Evolutionary conservation across 2,113 vertebrate species (phyloP).

Genomic region (Salvelinus alpinus): DNA sequence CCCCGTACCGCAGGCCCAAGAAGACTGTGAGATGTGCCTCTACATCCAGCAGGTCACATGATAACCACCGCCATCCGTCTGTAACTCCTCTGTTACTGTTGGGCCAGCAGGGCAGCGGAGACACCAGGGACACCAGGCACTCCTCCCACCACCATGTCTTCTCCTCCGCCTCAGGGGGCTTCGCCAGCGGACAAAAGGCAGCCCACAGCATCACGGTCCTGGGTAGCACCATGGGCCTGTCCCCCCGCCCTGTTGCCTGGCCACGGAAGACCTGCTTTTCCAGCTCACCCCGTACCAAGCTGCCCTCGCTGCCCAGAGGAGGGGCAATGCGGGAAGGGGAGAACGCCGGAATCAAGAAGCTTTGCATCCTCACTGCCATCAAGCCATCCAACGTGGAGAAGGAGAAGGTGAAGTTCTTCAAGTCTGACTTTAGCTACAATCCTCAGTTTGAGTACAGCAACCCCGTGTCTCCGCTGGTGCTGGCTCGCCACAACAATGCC

Average conservation of each 20-base stretch:
- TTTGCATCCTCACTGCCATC: conserved; percentile 87
- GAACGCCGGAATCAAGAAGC: conserved; percentile 66
- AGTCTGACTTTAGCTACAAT: conserved; percentile 84
- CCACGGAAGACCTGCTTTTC: conserved; percentile 46
- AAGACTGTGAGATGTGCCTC: conserved; percentile 44
- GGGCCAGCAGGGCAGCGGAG: conserved; percentile 40
- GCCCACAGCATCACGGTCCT: conserved; percentile 58
- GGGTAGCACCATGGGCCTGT: conserved; percentile 64
- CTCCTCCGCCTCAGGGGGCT: conserved; percentile 31
- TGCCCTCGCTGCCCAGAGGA: conserved; percentile 61
- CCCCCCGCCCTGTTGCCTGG: conserved; percentile 57
- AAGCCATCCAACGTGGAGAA: conserved; percentile 90
- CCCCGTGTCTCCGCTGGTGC: conserved; percentile 73
- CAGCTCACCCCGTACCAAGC: conserved; percentile 61
- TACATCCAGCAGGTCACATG: conserved; percentile 32
- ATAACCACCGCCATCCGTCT: conserved; percentile 27
- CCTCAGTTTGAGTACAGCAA: conserved; percentile 92
- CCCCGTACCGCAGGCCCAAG: conserved; percentile 60
- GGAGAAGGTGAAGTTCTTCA: conserved; percentile 88
- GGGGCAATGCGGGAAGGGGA: conserved; percentile 68
- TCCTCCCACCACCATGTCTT: conserved; percentile 20
- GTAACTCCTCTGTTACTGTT: conserved; percentile 35
- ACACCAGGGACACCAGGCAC: conserved; percentile 47
- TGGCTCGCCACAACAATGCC: conserved; percentile 81
- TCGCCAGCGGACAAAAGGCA: conserved; percentile 54